phyloP scores from a whole-genome alignment of 30 jellyfish, hydroid and myxozoan genomes.

The Aurelia sp. region DNA sequence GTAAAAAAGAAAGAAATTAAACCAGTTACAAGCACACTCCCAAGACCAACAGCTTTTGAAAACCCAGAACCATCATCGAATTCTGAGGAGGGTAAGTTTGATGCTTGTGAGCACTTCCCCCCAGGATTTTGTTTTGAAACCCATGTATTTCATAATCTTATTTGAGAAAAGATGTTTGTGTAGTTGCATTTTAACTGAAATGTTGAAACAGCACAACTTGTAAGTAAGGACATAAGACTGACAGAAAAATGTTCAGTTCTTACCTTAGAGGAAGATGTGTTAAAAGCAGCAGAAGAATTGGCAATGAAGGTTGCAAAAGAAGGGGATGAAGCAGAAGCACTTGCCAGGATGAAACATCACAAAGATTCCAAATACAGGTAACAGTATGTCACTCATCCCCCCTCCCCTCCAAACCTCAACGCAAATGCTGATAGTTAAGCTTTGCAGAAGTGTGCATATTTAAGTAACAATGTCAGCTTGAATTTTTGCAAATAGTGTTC shows the following conservation, averaged over 20 bases:
- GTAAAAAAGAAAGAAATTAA: conserved; percentile 28
- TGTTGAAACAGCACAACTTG: conserved; percentile 39
- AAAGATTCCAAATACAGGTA: conserved; percentile 32
- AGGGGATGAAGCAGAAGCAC: conserved; percentile 85
- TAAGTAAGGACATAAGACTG: conserved; percentile 34
- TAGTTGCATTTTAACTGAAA: conserved; percentile 12
- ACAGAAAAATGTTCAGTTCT: conserved; percentile 69
- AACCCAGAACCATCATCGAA: conserved; percentile 20
- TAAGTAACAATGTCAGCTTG: no score
- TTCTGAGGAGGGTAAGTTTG: conserved; percentile 47
- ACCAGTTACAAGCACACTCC: conserved; percentile 17
- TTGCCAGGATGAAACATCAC: conserved; percentile 73
- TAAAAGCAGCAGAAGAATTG: conserved; percentile 66
- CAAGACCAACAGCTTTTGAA: conserved; percentile 52
- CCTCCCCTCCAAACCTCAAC: no score
- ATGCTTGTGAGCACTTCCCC: not conserved
- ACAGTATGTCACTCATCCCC: no score
- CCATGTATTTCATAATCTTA: no score
- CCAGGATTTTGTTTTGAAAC: no score
- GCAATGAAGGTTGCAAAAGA: conserved; percentile 79
- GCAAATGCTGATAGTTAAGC: no score
- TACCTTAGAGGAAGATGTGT: conserved; percentile 70
- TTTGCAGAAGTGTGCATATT: no score
- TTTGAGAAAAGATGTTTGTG: not conserved
- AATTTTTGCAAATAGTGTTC: no score